Percentiles rank a stretch among this genome's conserved stretches.
Conservation (phyloP, 92 coral and sea anemone species). For the Porites evermanni region DNA sequence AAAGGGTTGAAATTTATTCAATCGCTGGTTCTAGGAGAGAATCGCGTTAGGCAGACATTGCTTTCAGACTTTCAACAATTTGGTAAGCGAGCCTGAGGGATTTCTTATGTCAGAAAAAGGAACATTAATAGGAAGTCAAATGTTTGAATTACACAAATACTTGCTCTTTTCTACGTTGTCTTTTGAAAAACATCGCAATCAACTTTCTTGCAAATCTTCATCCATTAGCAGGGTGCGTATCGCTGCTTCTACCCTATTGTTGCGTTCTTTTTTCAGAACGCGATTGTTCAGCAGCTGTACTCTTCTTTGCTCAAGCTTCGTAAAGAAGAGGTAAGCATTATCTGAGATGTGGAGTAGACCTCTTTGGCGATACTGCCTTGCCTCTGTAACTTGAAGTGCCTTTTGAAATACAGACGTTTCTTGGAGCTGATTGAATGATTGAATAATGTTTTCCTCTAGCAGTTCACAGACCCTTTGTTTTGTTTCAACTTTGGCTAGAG, state of each 20-base stretch:
- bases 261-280: neutral
- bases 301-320: conserved; percentile 14
- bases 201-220: neutral
- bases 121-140: too few species aligned
- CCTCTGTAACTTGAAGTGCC: conserved; percentile 7
- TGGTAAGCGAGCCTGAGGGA: too few species aligned
- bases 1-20: too few species aligned
- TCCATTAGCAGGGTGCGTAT: neutral
- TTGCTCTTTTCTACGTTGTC: neutral
- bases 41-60: too few species aligned
- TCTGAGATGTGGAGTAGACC: conserved; percentile 42
- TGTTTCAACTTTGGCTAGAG: neutral
- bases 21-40: too few species aligned
- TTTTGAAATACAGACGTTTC: neutral
- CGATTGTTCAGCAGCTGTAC: conserved; percentile 4
- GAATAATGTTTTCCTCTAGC: conserved; percentile 29
- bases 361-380: conserved; percentile 32
- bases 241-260: conserved; percentile 21
- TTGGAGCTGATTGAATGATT: conserved; percentile 20
- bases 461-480: conserved; percentile 20
- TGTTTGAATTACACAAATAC: neutral
- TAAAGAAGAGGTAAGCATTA: conserved; percentile 30
- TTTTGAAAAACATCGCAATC: conserved; percentile 6
- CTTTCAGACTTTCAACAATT: too few species aligned
- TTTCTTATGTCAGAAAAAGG: too few species aligned